These are phyloP conservation scores for silkworm (Bombyx mori) DNA, from an alignment of 1,140 invertebrate genomes.

Conservation along the genomic window DNA sequence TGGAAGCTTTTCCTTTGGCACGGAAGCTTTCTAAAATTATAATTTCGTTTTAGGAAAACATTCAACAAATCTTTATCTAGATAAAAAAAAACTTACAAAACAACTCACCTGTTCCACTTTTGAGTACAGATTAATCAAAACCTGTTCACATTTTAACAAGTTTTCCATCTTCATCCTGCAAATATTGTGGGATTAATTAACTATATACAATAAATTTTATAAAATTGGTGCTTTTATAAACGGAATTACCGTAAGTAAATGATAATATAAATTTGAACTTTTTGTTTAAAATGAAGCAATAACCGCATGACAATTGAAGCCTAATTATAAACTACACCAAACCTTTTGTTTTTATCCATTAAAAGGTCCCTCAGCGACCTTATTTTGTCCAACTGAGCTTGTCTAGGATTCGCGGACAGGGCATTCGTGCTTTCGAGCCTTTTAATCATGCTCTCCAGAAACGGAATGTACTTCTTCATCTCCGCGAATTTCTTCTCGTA, in stretches of 20 bases:
- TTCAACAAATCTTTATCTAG: too few species aligned
- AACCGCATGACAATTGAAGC: too few species aligned
- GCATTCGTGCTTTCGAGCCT: constrained; percentile 68
- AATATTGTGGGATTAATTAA: constrained; percentile 21
- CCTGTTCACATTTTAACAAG: constrained; percentile 75
- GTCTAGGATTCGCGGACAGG: constrained; percentile 58
- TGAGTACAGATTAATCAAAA: constrained; percentile 74
- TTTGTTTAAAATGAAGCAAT: too few species aligned
- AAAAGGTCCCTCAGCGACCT: constrained; percentile 74
- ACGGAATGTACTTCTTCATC: constrained; percentile 78
- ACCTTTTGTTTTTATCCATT: constrained; percentile 75
- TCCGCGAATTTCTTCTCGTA: constrained; percentile 75
- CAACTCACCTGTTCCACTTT: constrained; percentile 74
- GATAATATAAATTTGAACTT: too few species aligned
- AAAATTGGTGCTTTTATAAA: neutral
- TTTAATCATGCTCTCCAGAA: constrained; percentile 76
- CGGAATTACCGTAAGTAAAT: neutral
- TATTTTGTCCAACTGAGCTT: constrained; percentile 75
- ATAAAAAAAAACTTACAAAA: neutral
- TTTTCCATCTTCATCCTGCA: constrained; percentile 77
- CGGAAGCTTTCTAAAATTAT: constrained; percentile 11
- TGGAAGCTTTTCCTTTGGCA: neutral
- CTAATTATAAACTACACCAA: constrained; percentile 1
- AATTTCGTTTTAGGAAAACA: too few species aligned
- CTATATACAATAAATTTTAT: too few species aligned